Evolutionary conservation across 2,888 invertebrate genomes (phyloP).

Genomic region (Tromatobia lineatoria): DNA sequence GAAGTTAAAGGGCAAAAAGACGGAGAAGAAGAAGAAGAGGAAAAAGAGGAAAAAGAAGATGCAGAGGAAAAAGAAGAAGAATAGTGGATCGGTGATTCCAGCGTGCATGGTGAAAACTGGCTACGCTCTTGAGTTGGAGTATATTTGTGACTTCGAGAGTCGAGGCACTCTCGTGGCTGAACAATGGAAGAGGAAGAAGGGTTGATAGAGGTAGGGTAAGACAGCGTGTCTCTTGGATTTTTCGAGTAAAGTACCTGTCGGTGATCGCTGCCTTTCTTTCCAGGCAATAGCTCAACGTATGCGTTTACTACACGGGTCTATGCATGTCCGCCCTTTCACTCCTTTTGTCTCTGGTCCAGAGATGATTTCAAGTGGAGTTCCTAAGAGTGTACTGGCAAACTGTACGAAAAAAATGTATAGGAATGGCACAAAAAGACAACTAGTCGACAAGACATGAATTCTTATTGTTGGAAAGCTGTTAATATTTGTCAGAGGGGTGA

Average conservation of each 20-base stretch:
- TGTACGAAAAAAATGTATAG: not conserved
- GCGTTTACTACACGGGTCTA: not conserved
- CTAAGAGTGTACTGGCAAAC: not conserved
- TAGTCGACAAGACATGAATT: too few relatives aligned
- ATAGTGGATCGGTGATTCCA: not conserved
- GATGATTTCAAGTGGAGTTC: constrained; percentile 45
- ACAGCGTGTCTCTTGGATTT: constrained; percentile 35
- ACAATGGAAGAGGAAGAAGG: constrained; percentile 37
- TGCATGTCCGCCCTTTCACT: not conserved
- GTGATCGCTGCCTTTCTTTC: constrained; percentile 23
- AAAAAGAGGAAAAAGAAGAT: too few relatives aligned
- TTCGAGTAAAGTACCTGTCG: constrained; percentile 45
- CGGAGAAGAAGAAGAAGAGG: too few relatives aligned
- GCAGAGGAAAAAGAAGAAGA: too few relatives aligned
- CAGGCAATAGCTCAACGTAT: constrained; percentile 24
- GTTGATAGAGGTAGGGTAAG: constrained; percentile 24
- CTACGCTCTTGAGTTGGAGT: constrained; percentile 24
- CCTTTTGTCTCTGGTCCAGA: constrained; percentile 34
- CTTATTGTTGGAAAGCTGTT: too few relatives aligned
- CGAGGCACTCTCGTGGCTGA: constrained; percentile 31
- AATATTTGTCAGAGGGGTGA: too few relatives aligned
- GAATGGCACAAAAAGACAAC: not conserved
- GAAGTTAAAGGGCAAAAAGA: too few relatives aligned
- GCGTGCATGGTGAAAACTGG: constrained; percentile 38
- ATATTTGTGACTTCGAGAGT: constrained; percentile 16